These are phyloP conservation scores for Eupeodes corollae DNA, from an alignment of 1,140 invertebrate genomes.

Conservation along the genomic window DNA sequence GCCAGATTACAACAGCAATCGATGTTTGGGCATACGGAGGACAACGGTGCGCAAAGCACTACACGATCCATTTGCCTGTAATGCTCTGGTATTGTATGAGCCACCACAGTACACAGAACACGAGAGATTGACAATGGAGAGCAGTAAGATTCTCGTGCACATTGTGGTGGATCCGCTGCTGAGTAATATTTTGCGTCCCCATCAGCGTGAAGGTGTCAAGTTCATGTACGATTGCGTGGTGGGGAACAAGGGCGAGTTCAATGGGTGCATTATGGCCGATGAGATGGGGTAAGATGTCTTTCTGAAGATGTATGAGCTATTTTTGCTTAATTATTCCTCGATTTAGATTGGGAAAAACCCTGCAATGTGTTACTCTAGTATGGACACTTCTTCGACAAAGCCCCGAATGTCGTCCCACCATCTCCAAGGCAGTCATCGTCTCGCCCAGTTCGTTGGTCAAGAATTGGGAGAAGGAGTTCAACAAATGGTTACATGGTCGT, in stretches of 20 bases:
- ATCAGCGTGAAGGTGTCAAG: constrained; percentile 97
- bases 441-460: constrained; percentile 95
- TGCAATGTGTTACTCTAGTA: constrained; percentile 94
- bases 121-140: constrained; percentile 25
- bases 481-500: constrained; percentile 85
- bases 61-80: constrained; percentile 88
- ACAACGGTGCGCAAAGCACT: constrained; percentile 60
- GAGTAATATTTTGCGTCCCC: constrained; percentile 82
- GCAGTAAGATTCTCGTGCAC: constrained; percentile 60
- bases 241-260: constrained; percentile 65
- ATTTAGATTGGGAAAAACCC: constrained; percentile 78
- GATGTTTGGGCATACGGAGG: constrained; percentile 56
- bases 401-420: constrained; percentile 70
- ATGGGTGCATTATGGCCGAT: constrained; percentile 97
- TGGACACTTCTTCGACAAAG: constrained; percentile 90
- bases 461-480: constrained; percentile 99
- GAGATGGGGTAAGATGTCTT: constrained; percentile 67
- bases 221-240: constrained; percentile 99
- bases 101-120: constrained; percentile 59
- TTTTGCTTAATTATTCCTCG: background rate
- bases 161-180: constrained; percentile 91
- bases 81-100: constrained; percentile 80
- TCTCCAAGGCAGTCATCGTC: constrained; percentile 89
- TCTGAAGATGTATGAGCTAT: too few species aligned
- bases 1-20: constrained; percentile 49